Evolutionary conservation across 2,888 invertebrate genomes (phyloP), one percentile per base, ranked within the genome.

Genomic region (Arrhopalites spinosus): DNA sequence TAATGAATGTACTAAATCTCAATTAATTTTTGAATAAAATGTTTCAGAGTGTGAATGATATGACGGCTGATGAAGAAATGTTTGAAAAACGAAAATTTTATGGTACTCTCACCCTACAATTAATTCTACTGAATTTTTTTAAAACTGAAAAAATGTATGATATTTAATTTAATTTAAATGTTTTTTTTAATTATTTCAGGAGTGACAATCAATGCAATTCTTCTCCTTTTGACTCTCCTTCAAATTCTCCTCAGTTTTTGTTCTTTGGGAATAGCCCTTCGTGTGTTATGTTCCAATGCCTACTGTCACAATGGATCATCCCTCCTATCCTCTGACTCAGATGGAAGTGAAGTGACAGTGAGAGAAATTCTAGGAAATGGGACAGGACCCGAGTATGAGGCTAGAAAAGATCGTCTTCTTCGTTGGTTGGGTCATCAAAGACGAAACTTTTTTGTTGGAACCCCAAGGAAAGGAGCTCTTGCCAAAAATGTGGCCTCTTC

Each of bases 361-460:
- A 68, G 77, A 13, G 76, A 78, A 1, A 74, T 76, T 36, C 71
- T 77, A 11, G 63, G 67, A 15, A 53, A 63, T 25, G 74, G 76
- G 15, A 45, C 75, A 1, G 77, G 73, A 2, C 75, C 71, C 13
- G 81, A 81, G 64, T 79, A 78, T 61, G 78, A 80, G 47, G 82
- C 83, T 8, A 80, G 80, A 53, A 82, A 82, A 23, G 80, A 81
- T 56, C 74, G 80, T 11, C 75, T 81, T 3, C 74, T 81, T 20
- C 75, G 79, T 20, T 81, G 81, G 81, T 59, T 81, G 45, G 79
- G 80, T 13, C 78, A 81, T 73, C 79, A 81, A 47, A 67, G 78
- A 17, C 72, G 76, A 27, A 69, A 74, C 29, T 77, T 74, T 23
- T 70, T 74, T 45, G 29, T 30, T 36, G 71, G 71, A 8, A 56